Conservation (phyloP, 2,888 invertebrate genomes). For the Corbicula japonica region DNA sequence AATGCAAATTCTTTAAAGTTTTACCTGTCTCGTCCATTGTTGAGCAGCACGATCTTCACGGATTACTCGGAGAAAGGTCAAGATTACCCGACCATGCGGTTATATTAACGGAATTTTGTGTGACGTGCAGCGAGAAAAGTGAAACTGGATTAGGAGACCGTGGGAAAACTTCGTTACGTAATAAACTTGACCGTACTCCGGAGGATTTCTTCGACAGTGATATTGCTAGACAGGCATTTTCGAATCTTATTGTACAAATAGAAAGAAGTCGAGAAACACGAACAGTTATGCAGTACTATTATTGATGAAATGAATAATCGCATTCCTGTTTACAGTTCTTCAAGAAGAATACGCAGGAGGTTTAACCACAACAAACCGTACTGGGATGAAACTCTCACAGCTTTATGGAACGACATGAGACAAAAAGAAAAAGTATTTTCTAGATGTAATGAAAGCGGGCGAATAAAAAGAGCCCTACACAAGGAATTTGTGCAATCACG, state of each 20-base stretch:
- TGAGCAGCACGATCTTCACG: too few relatives aligned
- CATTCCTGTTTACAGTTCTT: conserved; percentile 7
- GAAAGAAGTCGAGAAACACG: conserved; percentile 5
- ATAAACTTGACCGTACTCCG: conserved; percentile 5
- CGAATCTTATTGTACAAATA: conserved; percentile 1
- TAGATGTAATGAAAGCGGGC: not conserved
- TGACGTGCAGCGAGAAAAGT: too few relatives aligned
- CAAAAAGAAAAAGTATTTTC: conserved; percentile 15
- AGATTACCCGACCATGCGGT: not conserved
- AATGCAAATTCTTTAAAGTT: too few relatives aligned
- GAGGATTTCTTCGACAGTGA: conserved; percentile 11
- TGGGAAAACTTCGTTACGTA: not conserved
- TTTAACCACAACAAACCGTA: conserved; percentile 8
- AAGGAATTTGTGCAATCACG: not conserved
- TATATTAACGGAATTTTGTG: not conserved
- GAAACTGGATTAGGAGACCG: too few relatives aligned
- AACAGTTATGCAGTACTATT: conserved; percentile 14
- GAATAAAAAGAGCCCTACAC: too few relatives aligned
- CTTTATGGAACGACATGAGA: conserved; percentile 26
- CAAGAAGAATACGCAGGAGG: not conserved
- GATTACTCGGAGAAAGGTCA: not conserved
- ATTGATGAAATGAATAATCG: conserved; percentile 23
- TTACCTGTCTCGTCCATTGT: too few relatives aligned
- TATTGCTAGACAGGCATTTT: not conserved
- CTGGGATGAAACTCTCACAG: too few relatives aligned